Conservation (phyloP, 2,113 vertebrate species). For the Hydrochoerus hydrochaeris region DNA sequence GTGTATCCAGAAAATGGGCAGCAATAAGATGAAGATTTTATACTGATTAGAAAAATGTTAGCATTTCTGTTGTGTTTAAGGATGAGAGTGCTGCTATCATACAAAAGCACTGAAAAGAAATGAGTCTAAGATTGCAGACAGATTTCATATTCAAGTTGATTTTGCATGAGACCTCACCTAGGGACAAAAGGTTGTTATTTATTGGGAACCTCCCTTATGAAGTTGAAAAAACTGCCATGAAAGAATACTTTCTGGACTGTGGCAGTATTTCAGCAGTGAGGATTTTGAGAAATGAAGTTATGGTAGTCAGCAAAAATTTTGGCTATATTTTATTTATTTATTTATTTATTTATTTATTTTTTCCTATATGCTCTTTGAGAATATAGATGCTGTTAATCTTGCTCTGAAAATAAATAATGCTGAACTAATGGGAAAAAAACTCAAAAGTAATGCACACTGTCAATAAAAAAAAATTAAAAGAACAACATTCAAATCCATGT, state of each 20-base stretch:
- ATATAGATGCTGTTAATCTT: slow-evolving; percentile 92
- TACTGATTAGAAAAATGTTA: slow-evolving; percentile 90
- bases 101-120: slow-evolving; percentile 91
- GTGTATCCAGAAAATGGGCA: slow-evolving; percentile 91
- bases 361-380: slow-evolving; percentile 96
- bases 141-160: slow-evolving; percentile 94
- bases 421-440: slow-evolving; percentile 88
- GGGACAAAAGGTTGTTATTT: slow-evolving; percentile 94
- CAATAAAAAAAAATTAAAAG: slow-evolving; percentile 84
- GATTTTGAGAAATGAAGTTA: slow-evolving; percentile 90
- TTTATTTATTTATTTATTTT: slow-evolving; percentile 82
- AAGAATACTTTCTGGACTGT: slow-evolving; percentile 91
- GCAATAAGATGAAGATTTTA: slow-evolving; percentile 93
- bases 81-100: slow-evolving; percentile 84
- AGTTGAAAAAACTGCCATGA: slow-evolving; percentile 85
- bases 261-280: slow-evolving; percentile 90
- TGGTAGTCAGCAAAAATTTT: slow-evolving; percentile 93
- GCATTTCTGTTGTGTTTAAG: slow-evolving; percentile 96
- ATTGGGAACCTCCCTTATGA: slow-evolving; percentile 96
- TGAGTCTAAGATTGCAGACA: slow-evolving; percentile 90
- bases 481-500: background rate
- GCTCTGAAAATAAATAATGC: slow-evolving; percentile 92
- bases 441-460: slow-evolving; percentile 90
- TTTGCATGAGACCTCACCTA: slow-evolving; percentile 82
- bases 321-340: slow-evolving; percentile 87